phyloP scores from a whole-genome alignment of 2,113 vertebrate genomes.

The Labeo catla region DNA sequence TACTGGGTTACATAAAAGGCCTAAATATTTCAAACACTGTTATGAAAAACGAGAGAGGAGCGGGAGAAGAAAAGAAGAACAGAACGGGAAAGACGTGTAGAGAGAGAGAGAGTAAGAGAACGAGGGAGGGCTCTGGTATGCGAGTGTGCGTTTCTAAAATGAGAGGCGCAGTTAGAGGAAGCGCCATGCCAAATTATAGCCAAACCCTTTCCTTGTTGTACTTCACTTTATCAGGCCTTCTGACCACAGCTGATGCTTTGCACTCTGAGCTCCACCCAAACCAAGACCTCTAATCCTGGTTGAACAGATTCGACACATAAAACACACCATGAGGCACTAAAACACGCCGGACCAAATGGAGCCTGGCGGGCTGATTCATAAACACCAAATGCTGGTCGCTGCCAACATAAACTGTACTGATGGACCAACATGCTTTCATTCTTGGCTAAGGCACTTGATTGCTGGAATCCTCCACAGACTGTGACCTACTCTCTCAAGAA shows the following conservation, averaged over 20 bases:
- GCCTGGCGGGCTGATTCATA: slow-evolving; percentile 37
- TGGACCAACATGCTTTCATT: slow-evolving; percentile 29
- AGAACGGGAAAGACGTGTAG: neutral
- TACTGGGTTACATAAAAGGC: slow-evolving; percentile 54
- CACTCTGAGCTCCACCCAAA: slow-evolving; percentile 48
- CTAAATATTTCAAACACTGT: slow-evolving; percentile 56
- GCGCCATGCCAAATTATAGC: slow-evolving; percentile 47
- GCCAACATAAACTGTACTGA: slow-evolving; percentile 45
- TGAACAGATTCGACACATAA: slow-evolving; percentile 2
- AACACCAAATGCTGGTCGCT: slow-evolving; percentile 19
- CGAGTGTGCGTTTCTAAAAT: slow-evolving; percentile 58
- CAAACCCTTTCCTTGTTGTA: slow-evolving; percentile 41
- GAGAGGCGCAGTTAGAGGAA: slow-evolving; percentile 36
- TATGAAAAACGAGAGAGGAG: neutral
- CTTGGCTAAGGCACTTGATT: neutral
- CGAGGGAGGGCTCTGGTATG: slow-evolving; percentile 45
- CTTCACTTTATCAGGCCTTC: slow-evolving; percentile 26
- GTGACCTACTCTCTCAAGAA: slow-evolving; percentile 20
- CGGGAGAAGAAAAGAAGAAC: neutral
- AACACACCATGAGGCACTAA: slow-evolving; percentile 24
- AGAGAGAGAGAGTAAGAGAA: slow-evolving; percentile 34
- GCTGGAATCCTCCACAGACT: neutral
- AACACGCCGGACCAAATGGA: slow-evolving; percentile 26
- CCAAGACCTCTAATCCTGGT: slow-evolving; percentile 37
- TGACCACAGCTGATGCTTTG: slow-evolving; percentile 25